Evolutionary conservation across 2,888 invertebrate species (phyloP).

Genomic region (Ferrisia virgata): DNA sequence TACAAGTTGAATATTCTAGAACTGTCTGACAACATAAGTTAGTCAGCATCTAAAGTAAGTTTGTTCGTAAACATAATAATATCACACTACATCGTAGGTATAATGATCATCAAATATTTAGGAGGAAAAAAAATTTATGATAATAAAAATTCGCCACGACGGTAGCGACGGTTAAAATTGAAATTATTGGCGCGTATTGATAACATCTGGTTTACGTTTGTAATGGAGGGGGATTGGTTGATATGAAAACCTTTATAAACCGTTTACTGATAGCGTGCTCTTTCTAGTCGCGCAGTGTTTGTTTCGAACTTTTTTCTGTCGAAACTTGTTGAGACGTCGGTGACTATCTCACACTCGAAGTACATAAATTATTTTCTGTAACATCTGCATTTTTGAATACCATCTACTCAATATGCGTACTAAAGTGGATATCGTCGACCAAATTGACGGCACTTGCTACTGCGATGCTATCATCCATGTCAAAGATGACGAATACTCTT

Average conservation of each 20-base stretch:
- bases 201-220: not conserved
- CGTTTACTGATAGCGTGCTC: slow-evolving; percentile 22
- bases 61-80: too few relatives aligned
- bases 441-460: slow-evolving; percentile 38
- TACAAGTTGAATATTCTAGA: too few relatives aligned
- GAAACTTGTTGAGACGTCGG: not conserved
- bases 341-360: not conserved
- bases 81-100: too few relatives aligned
- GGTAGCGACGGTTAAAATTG: not conserved
- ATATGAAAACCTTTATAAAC: slow-evolving; percentile 29
- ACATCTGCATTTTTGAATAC: not conserved
- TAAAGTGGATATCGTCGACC: slow-evolving; percentile 33
- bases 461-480: slow-evolving; percentile 33
- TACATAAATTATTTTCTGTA: not conserved
- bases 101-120: not conserved
- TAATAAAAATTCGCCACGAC: not conserved
- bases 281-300: slow-evolving; percentile 8
- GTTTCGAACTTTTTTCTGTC: not conserved
- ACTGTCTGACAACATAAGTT: too few relatives aligned
- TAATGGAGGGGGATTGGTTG: not conserved
- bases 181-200: not conserved
- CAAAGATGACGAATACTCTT: slow-evolving; percentile 37
- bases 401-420: slow-evolving; percentile 31
- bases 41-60: too few relatives aligned
- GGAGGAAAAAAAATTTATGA: not conserved